phyloP scores from a whole-genome alignment of 2,888 invertebrate species.

The Pollenia griseotomentosa region DNA sequence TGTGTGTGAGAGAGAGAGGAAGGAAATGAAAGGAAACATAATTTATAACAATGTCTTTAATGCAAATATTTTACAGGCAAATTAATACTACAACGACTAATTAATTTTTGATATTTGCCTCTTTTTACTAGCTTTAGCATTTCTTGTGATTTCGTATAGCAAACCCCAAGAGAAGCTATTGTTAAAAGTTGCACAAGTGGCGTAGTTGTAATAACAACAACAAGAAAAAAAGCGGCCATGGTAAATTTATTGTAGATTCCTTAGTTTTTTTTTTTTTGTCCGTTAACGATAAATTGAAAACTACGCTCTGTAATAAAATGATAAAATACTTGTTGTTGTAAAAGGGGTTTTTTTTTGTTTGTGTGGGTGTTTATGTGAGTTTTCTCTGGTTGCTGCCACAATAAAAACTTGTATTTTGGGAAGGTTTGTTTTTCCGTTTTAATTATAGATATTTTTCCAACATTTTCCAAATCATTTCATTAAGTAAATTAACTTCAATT shows the following conservation, averaged over 20 bases:
- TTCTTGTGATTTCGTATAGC: not conserved
- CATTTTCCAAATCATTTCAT: conserved; percentile 67
- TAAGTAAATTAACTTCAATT: conserved; percentile 60
- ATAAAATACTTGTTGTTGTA: not conserved
- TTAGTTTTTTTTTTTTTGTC: not conserved
- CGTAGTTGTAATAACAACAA: not conserved
- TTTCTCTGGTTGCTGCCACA: not conserved
- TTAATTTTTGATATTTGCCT: conserved; percentile 56
- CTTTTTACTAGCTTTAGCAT: not conserved
- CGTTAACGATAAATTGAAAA: not conserved
- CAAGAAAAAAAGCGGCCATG: not conserved
- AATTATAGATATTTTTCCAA: conserved; percentile 15
- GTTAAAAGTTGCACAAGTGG: conserved; percentile 11
- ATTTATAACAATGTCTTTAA: conserved; percentile 41
- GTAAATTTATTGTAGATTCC: too few relatives aligned
- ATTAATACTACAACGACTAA: conserved; percentile 63
- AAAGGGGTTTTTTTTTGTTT: not conserved
- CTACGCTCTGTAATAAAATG: not conserved
- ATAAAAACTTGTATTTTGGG: not conserved
- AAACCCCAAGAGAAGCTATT: not conserved
- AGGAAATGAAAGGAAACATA: not conserved
- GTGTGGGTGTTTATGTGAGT: not conserved
- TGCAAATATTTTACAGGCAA: conserved; percentile 50
- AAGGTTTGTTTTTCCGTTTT: not conserved
- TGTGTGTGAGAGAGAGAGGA: not conserved